phyloP scores from a whole-genome alignment of 2,888 invertebrate species.

The Brachypalpus laphriformis region DNA sequence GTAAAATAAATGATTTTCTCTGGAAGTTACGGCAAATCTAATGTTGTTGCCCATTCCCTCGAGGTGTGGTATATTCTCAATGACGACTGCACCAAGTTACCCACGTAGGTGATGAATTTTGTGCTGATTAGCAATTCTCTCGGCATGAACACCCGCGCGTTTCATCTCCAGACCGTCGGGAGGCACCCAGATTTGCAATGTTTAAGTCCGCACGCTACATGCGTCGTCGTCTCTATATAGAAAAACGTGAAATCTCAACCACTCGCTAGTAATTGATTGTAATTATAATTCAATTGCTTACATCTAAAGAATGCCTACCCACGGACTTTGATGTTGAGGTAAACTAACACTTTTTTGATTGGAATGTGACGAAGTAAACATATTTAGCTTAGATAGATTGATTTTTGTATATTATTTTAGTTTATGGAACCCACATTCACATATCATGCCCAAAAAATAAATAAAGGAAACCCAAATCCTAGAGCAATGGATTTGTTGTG shows the following conservation, averaged over 20 bases:
- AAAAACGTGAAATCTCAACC: slow-evolving; percentile 35
- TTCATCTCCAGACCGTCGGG: slow-evolving; percentile 68
- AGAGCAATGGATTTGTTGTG: too few relatives aligned
- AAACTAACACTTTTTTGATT: slow-evolving; percentile 58
- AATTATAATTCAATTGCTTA: slow-evolving; percentile 72
- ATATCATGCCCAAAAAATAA: too few relatives aligned
- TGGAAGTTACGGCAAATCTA: slow-evolving; percentile 58
- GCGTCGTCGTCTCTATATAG: slow-evolving; percentile 25
- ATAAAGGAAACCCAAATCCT: too few relatives aligned
- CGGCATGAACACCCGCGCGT: slow-evolving; percentile 70
- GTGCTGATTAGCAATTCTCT: slow-evolving; percentile 72
- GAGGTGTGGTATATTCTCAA: slow-evolving; percentile 71
- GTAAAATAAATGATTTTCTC: slow-evolving; percentile 70
- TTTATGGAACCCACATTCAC: too few relatives aligned
- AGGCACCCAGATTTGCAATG: slow-evolving; percentile 56
- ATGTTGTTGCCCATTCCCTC: slow-evolving; percentile 58
- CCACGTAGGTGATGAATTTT: slow-evolving; percentile 74
- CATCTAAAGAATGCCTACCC: slow-evolving; percentile 48
- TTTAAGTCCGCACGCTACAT: slow-evolving; percentile 43
- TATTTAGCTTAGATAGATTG: slow-evolving; percentile 19
- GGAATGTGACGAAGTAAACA: slow-evolving; percentile 60
- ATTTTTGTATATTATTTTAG: too few relatives aligned
- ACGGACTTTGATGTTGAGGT: slow-evolving; percentile 38
- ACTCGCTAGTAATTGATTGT: slow-evolving; percentile 65
- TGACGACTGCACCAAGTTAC: slow-evolving; percentile 73